These are phyloP conservation scores for Globicephala melas DNA, from an alignment of 2,113 vertebrate species.

Conservation along the genomic window DNA sequence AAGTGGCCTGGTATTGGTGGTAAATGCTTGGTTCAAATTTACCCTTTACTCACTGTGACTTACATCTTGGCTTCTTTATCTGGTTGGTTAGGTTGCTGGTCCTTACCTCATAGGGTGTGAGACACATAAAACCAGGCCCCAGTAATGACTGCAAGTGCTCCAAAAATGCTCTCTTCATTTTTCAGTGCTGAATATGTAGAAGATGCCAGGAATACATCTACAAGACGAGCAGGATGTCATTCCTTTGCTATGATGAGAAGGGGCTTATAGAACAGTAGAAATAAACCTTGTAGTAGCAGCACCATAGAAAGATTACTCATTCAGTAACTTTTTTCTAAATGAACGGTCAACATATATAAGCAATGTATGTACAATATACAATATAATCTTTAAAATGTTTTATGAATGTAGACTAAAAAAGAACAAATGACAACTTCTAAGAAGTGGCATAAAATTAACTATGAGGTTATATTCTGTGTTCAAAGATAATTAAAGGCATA, in stretches of 20 bases:
- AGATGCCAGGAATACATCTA: background rate
- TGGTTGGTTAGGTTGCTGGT: background rate
- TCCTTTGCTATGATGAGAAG: background rate
- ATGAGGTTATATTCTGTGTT: background rate
- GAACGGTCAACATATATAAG: background rate
- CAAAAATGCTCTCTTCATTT: background rate
- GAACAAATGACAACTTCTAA: background rate
- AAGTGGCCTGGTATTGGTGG: background rate
- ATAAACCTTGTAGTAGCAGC: background rate
- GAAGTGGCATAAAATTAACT: background rate
- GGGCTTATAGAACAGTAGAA: background rate
- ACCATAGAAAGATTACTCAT: background rate
- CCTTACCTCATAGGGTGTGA: background rate
- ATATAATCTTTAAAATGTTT: background rate
- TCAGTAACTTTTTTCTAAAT: background rate
- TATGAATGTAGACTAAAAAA: background rate
- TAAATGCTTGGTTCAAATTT: background rate
- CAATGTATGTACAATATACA: background rate
- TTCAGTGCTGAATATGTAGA: background rate
- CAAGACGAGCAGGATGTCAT: background rate
- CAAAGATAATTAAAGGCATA: background rate
- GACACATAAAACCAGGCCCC: background rate
- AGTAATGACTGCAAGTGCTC: background rate
- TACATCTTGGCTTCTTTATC: background rate
- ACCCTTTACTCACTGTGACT: background rate